Conservation (phyloP, 2,797 vertebrate genomes). For the Psittacula echo region DNA sequence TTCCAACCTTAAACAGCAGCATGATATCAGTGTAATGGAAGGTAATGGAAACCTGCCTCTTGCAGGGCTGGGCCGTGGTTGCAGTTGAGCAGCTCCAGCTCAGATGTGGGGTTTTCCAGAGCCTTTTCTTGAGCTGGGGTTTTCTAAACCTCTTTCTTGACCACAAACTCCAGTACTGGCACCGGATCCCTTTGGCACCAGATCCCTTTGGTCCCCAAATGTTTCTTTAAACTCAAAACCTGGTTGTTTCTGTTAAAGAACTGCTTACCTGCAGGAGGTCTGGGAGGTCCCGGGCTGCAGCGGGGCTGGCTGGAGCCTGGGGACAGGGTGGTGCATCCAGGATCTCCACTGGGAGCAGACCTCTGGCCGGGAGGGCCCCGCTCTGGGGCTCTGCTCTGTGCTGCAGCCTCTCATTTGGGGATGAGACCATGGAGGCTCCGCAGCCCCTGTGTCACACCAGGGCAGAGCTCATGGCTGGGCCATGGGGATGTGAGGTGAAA, state of each 20-base stretch:
- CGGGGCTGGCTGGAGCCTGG: neutral
- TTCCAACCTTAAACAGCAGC: neutral
- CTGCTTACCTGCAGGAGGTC: neutral
- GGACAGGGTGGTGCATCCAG: neutral
- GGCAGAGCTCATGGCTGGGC: neutral
- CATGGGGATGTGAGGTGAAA: neutral
- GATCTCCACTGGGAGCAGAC: rapidly evolving
- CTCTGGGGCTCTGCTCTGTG: neutral
- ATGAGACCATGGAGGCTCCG: neutral
- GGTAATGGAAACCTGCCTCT: neutral
- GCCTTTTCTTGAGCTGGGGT: too few relatives aligned
- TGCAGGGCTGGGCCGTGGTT: neutral
- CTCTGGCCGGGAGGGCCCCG: rapidly evolving
- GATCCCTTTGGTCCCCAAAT: too few relatives aligned
- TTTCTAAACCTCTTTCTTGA: neutral
- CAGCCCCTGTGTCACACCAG: rapidly evolving
- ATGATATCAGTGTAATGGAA: rapidly evolving
- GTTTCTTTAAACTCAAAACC: too few relatives aligned
- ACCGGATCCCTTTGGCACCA: too few relatives aligned
- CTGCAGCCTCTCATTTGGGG: neutral
- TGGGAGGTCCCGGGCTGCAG: neutral
- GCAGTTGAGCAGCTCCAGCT: neutral
- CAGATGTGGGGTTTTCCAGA: neutral
- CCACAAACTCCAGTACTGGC: neutral
- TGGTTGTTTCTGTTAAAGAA: too few relatives aligned